A percentile compares a stretch with the other conserved stretches of the same genome.
These are phyloP conservation scores for Patella depressa DNA, from an alignment of 2,888 invertebrate species.

Conservation along the genomic window DNA sequence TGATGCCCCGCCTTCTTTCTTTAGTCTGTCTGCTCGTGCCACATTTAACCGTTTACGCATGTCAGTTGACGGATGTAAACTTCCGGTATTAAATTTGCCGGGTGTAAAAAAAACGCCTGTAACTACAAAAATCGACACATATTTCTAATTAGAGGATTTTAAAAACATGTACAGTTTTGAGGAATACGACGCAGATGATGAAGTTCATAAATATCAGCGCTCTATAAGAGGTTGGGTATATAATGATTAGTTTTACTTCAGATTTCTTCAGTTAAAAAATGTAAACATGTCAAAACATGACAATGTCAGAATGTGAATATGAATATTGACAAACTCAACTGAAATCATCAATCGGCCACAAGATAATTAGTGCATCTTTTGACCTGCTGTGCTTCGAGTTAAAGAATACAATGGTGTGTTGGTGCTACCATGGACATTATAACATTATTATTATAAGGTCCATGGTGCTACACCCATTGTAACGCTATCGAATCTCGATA, in stretches of 20 bases:
- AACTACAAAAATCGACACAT: background rate
- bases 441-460: no score
- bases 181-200: conserved; percentile 13
- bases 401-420: no score
- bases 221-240: conserved; percentile 44
- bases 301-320: no score
- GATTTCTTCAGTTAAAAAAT: no score
- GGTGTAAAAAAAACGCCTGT: no score
- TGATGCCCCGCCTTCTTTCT: no score
- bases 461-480: no score
- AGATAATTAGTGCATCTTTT: background rate
- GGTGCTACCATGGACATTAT: no score
- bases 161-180: background rate
- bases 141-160: background rate
- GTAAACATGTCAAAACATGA: no score
- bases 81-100: background rate
- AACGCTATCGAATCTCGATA: no score
- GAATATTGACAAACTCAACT: background rate
- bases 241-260: no score
- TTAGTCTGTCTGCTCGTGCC: no score
- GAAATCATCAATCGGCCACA: background rate
- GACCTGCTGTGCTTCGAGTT: background rate
- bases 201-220: conserved; percentile 44
- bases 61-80: background rate
- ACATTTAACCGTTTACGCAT: background rate